Evolutionary conservation across 1,140 invertebrate genomes (phyloP).

Genomic region (Coboldia fuscipes): DNA sequence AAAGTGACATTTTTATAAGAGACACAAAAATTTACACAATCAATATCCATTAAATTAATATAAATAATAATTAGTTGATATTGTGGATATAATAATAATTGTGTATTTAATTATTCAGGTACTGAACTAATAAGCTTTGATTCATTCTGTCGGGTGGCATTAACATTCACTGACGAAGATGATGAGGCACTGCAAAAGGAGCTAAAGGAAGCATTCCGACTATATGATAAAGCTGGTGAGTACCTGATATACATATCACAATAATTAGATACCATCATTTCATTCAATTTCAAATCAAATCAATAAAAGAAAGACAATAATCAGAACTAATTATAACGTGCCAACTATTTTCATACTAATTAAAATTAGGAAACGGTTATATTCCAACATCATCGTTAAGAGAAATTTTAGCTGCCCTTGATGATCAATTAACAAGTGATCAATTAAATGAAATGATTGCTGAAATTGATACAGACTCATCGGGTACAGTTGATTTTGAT

Average conservation of each 20-base stretch:
- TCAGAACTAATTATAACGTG: too few relatives aligned
- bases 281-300: conserved; percentile 23
- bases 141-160: conserved; percentile 42
- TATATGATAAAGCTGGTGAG: conserved; percentile 51
- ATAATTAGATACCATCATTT: conserved; percentile 24
- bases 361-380: conserved; percentile 46
- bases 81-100: too few relatives aligned
- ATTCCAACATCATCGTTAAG: conserved; percentile 58
- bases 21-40: too few relatives aligned
- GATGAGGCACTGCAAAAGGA: conserved; percentile 59
- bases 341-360: conserved; percentile 1
- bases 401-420: conserved; percentile 54
- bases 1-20: too few relatives aligned
- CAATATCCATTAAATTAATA: too few relatives aligned
- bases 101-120: conserved; percentile 22
- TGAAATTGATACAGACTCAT: conserved; percentile 61
- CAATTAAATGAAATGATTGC: conserved; percentile 69
- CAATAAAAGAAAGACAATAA: conserved; percentile 12
- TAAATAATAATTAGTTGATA: too few relatives aligned
- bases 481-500: conserved; percentile 68
- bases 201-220: conserved; percentile 49
- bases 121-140: conserved; percentile 41
- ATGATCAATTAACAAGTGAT: conserved; percentile 58
- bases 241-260: conserved; percentile 28
- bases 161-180: conserved; percentile 49